Conservation (phyloP, 2,113 vertebrate species). For the Polypterus senegalus region DNA sequence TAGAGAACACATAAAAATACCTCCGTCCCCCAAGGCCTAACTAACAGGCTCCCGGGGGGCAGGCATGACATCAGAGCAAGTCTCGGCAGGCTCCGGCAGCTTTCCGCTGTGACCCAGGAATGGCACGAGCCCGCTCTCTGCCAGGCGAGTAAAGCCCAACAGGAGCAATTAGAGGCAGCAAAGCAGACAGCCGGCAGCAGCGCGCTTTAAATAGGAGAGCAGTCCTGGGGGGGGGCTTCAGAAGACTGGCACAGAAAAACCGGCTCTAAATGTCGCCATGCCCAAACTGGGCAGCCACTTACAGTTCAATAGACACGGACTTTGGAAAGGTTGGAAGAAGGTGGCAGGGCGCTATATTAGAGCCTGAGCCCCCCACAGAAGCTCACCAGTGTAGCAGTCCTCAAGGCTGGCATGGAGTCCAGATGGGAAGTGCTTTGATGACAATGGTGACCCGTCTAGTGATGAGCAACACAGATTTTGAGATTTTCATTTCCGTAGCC, state of each 20-base stretch:
- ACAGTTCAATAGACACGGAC: too few species aligned
- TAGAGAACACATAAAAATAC: neutral
- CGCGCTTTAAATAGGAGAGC: neutral
- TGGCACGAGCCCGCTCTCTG: neutral
- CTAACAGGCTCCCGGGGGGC: neutral
- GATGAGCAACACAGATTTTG: too few species aligned
- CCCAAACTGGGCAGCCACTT: too few species aligned
- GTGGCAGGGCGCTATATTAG: too few species aligned
- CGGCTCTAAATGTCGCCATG: too few species aligned
- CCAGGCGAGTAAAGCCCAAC: neutral
- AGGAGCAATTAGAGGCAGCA: constrained; percentile 2
- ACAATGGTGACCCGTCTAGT: too few species aligned
- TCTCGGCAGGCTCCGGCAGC: neutral
- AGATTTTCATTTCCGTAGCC: too few species aligned
- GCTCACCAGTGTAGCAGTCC: too few species aligned
- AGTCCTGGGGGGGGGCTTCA: neutral
- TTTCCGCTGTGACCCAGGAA: neutral
- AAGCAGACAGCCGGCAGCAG: neutral
- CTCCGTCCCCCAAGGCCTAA: neutral
- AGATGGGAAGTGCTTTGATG: too few species aligned
- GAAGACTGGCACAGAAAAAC: neutral
- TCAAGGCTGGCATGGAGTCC: too few species aligned
- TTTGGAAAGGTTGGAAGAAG: too few species aligned
- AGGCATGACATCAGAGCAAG: neutral
- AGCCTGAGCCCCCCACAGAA: too few species aligned